Evolutionary conservation across 2,113 vertebrate genomes (phyloP).

Genomic region (Callipepla californica): DNA sequence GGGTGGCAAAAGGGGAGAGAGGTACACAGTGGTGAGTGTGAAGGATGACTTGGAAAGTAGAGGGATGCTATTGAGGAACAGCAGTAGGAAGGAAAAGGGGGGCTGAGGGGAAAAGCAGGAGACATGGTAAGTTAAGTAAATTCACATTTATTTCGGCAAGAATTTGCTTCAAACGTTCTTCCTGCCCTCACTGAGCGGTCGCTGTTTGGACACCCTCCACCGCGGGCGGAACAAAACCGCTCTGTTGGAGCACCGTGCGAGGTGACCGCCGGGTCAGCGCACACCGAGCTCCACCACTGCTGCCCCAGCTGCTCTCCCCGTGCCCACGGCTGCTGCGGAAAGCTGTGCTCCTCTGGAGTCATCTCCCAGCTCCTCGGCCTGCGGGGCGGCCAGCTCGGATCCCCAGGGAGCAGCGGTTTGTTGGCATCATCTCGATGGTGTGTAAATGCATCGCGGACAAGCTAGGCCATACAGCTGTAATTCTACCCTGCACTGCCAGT

Average conservation of each 20-base stretch:
- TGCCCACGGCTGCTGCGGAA: rapidly evolving
- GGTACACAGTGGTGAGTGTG: conserved; percentile 50
- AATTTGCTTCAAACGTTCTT: conserved; percentile 71
- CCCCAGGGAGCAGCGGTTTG: background rate
- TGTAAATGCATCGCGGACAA: background rate
- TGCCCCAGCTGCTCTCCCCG: background rate
- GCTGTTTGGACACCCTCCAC: conserved; percentile 63
- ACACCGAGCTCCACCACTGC: background rate
- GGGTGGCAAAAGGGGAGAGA: conserved; percentile 52
- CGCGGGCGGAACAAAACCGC: conserved; percentile 48
- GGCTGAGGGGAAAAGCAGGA: conserved; percentile 66
- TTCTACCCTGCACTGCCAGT: background rate
- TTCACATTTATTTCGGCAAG: conserved; percentile 76
- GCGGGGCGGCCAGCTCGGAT: background rate
- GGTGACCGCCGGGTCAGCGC: conserved; percentile 38
- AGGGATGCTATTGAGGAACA: conserved; percentile 69
- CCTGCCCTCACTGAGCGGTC: conserved; percentile 58
- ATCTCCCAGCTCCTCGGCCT: background rate
- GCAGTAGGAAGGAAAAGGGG: conserved; percentile 66
- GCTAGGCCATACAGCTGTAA: background rate
- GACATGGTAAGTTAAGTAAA: conserved; percentile 78
- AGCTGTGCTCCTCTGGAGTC: background rate
- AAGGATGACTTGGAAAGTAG: conserved; percentile 69
- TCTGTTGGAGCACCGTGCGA: conserved; percentile 38
- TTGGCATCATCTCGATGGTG: background rate